These are phyloP conservation scores for Melangyna quadrimaculata DNA, from an alignment of 2,888 invertebrate species.

Conservation along the genomic window DNA sequence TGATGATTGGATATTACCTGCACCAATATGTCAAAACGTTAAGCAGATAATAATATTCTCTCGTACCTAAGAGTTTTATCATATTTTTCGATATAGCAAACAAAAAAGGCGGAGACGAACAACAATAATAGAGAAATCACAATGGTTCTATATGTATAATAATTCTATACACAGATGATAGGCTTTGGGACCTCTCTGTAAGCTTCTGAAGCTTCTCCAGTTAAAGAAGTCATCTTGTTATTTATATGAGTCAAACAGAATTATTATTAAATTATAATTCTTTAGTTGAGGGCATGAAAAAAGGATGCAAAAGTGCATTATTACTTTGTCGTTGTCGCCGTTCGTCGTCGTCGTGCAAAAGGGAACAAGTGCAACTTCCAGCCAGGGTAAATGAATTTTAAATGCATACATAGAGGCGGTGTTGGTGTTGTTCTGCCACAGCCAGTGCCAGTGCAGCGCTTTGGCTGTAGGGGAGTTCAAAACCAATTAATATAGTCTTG, in stretches of 20 bases:
- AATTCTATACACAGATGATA: neutral
- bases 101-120: slow-evolving; percentile 38
- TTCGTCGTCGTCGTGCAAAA: neutral
- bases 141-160: slow-evolving; percentile 4
- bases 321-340: slow-evolving; percentile 18
- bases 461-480: neutral
- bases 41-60: slow-evolving; percentile 54
- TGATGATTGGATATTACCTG: slow-evolving; percentile 69
- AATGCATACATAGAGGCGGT: slow-evolving; percentile 34
- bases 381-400: slow-evolving; percentile 17
- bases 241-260: slow-evolving; percentile 50
- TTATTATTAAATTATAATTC: slow-evolving; percentile 68
- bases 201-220: neutral
- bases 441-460: neutral
- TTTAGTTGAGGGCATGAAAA: slow-evolving; percentile 21
- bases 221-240: slow-evolving; percentile 57
- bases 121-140: slow-evolving; percentile 37
- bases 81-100: neutral
- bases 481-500: slow-evolving; percentile 26
- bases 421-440: neutral
- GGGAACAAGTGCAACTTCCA: slow-evolving; percentile 8
- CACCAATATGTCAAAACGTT: slow-evolving; percentile 69
- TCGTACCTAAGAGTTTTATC: neutral
- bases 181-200: no score
- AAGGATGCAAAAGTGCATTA: slow-evolving; percentile 8